These are phyloP conservation scores for Atrichornis clamosus DNA, from an alignment of 2,113 vertebrate species.

Conservation along the genomic window DNA sequence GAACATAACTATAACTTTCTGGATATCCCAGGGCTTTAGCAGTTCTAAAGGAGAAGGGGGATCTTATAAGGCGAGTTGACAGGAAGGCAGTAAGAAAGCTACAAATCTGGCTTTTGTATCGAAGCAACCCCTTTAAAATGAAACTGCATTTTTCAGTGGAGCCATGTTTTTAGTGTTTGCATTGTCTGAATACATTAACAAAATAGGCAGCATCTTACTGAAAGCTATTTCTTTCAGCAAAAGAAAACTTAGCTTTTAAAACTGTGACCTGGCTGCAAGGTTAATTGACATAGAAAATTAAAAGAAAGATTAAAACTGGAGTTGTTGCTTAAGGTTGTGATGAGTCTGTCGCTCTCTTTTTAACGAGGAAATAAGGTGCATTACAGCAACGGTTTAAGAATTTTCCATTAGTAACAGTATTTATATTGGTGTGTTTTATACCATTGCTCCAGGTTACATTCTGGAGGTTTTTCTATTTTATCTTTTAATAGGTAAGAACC, in stretches of 20 bases:
- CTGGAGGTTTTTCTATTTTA: not conserved
- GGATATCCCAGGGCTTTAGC: not conserved
- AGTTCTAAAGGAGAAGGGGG: not conserved
- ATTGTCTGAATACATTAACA: not conserved
- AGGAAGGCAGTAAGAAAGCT: not conserved
- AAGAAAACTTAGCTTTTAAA: slow-evolving; percentile 5
- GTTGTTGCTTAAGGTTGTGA: not conserved
- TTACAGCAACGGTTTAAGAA: not conserved
- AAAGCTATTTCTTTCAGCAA: not conserved
- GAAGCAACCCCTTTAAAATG: not conserved
- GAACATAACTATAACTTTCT: not conserved
- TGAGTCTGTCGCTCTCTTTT: not conserved
- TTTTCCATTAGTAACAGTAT: not conserved
- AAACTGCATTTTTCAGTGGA: not conserved
- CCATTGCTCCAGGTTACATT: not conserved
- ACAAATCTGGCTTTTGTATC: not conserved
- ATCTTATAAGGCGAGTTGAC: not conserved
- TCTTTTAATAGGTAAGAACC: not conserved
- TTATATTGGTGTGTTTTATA: not conserved
- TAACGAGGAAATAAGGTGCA: not conserved
- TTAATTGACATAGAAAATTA: not conserved
- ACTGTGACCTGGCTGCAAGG: not conserved
- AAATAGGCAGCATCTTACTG: not conserved
- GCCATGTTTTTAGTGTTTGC: not conserved
- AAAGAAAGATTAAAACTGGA: not conserved